Evolutionary conservation across 2,888 invertebrate genomes (phyloP).

Genomic region (Pseudanteris insignis): DNA sequence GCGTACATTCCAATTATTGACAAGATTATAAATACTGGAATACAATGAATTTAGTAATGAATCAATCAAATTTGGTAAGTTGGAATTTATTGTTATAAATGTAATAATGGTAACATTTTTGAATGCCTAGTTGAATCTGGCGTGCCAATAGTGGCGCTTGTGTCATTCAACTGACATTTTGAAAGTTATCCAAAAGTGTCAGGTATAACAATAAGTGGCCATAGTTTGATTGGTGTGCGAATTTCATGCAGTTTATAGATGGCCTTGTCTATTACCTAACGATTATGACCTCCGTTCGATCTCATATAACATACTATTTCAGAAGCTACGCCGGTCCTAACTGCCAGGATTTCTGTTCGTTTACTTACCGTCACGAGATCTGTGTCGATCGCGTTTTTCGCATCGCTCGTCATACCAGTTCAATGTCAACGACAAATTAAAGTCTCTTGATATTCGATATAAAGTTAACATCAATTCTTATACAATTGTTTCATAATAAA

Average conservation of each 20-base stretch:
- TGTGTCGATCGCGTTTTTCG: conserved; percentile 1
- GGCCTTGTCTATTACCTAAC: conserved; percentile 54
- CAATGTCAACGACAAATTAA: too few species aligned
- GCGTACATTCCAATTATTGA: too few species aligned
- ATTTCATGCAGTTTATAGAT: conserved; percentile 38
- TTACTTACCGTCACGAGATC: not conserved
- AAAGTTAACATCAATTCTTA: too few species aligned
- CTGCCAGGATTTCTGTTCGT: conserved; percentile 18
- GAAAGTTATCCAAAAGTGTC: conserved; percentile 11
- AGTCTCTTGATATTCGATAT: too few species aligned
- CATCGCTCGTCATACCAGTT: not conserved
- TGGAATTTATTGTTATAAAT: too few species aligned
- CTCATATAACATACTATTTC: conserved; percentile 54
- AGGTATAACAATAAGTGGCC: conserved; percentile 8
- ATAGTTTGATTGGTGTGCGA: conserved; percentile 11
- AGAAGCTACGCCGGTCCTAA: conserved; percentile 36
- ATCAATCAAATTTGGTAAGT: too few species aligned
- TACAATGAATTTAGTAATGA: too few species aligned
- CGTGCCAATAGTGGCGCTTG: too few species aligned
- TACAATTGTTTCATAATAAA: too few species aligned
- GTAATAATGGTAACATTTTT: too few species aligned
- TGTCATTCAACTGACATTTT: conserved; percentile 32
- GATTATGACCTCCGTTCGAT: conserved; percentile 46
- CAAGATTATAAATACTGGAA: too few species aligned
- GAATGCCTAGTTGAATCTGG: too few species aligned